phyloP scores from a whole-genome alignment of 2,113 vertebrate species.

The Chaetodon trifascialis region DNA sequence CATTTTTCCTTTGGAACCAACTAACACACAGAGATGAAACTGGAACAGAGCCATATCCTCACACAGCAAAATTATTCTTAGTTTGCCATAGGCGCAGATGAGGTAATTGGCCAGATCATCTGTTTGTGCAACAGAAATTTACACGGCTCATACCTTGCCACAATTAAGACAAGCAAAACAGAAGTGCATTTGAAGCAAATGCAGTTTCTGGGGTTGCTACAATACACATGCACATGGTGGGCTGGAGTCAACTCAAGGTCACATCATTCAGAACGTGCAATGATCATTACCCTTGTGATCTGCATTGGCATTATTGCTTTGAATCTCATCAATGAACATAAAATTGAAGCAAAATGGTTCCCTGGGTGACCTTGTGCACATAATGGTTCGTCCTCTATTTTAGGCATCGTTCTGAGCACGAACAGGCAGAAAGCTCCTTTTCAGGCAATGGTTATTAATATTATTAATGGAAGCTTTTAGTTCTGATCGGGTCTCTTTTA shows the following conservation, averaged over 20 bases:
- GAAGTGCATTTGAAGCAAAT: constrained; percentile 28
- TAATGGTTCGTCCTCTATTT: constrained; percentile 48
- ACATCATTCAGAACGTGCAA: constrained; percentile 48
- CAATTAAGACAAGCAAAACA: constrained; percentile 58
- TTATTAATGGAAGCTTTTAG: constrained; percentile 68
- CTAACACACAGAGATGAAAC: constrained; percentile 65
- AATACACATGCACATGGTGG: neutral
- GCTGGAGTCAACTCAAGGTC: constrained; percentile 68
- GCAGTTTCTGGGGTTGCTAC: neutral
- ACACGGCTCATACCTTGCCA: constrained; percentile 26
- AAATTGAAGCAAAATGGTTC: constrained; percentile 65
- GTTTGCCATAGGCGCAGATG: constrained; percentile 66
- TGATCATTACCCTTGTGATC: constrained; percentile 71
- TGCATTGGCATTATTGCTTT: constrained; percentile 56
- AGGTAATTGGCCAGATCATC: constrained; percentile 69
- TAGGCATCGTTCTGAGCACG: constrained; percentile 30
- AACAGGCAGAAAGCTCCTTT: constrained; percentile 58
- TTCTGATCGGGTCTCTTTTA: constrained; percentile 58
- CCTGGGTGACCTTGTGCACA: constrained; percentile 63
- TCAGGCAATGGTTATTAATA: constrained; percentile 68
- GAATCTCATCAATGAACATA: constrained; percentile 68
- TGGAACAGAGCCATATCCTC: constrained; percentile 67
- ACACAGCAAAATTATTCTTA: constrained; percentile 60
- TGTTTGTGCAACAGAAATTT: constrained; percentile 60
- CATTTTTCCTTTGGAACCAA: constrained; percentile 38